Evolutionary conservation across 2,888 invertebrate genomes (phyloP).

Genomic region (Tipula unca): DNA sequence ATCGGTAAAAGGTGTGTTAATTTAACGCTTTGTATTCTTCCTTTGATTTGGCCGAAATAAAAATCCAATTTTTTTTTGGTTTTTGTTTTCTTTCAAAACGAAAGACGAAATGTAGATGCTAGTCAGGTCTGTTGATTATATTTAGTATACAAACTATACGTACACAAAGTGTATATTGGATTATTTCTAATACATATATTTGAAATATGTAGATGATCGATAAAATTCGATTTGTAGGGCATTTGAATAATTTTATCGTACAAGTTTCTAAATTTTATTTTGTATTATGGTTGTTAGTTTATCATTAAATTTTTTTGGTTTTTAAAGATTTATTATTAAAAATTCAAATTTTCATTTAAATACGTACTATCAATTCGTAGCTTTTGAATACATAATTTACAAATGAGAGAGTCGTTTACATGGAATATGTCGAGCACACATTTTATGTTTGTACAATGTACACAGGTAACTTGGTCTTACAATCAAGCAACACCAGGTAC

Average conservation of each 20-base stretch:
- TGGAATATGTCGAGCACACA: neutral
- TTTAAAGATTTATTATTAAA: neutral
- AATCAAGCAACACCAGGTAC: too few relatives aligned
- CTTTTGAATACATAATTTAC: neutral
- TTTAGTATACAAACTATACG: neutral
- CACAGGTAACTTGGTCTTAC: too few relatives aligned
- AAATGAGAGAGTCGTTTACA: neutral
- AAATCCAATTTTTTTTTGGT: neutral
- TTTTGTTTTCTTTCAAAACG: neutral
- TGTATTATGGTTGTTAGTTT: neutral
- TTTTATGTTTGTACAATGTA: neutral
- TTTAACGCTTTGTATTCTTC: conserved; percentile 14
- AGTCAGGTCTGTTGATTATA: neutral
- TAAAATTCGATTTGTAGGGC: neutral
- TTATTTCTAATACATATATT: neutral
- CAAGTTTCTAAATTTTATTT: neutral
- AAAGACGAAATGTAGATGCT: neutral
- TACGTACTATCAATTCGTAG: neutral
- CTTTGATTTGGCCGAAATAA: conserved; percentile 9
- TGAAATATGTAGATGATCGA: neutral
- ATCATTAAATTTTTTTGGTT: neutral
- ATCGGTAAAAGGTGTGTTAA: conserved; percentile 8
- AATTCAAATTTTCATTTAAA: neutral
- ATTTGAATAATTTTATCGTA: neutral
- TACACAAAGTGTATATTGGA: neutral